Evolutionary conservation across 2,888 invertebrate genomes (phyloP).

Genomic region (Pachycephus smyrnensis): DNA sequence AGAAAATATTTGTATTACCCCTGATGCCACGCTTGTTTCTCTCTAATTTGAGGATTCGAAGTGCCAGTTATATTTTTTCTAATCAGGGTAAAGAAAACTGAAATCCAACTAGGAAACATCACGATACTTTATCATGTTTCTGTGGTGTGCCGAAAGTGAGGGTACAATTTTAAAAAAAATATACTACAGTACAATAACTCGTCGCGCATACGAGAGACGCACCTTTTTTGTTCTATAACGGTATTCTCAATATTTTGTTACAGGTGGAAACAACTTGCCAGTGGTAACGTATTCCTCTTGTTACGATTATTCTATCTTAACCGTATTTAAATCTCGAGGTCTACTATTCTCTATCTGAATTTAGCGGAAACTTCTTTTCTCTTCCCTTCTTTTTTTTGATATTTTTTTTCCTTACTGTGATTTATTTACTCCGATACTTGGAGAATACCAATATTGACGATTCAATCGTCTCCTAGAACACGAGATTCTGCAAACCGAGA

Average conservation of each 20-base stretch:
- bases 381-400: background rate
- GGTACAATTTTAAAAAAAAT: conserved; percentile 2
- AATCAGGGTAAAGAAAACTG: conserved; percentile 11
- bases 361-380: background rate
- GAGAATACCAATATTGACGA: background rate
- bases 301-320: conserved; percentile 3
- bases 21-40: background rate
- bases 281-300: conserved; percentile 64
- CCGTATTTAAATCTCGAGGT: background rate
- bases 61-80: conserved; percentile 17
- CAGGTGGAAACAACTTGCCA: conserved; percentile 64
- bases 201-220: background rate
- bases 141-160: conserved; percentile 23
- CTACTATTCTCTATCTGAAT: background rate
- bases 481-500: background rate
- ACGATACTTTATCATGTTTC: conserved; percentile 14
- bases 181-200: background rate
- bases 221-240: background rate
- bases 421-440: background rate
- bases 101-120: conserved; percentile 22
- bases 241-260: conserved; percentile 27
- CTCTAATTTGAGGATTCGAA: background rate
- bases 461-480: background rate
- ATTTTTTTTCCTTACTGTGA: background rate
- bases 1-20: conserved; percentile 1